Evolutionary conservation across 1,140 invertebrate species (phyloP), one percentile per base, ranked within the genome.

Genomic region (Cheumatopsyche charites): DNA sequence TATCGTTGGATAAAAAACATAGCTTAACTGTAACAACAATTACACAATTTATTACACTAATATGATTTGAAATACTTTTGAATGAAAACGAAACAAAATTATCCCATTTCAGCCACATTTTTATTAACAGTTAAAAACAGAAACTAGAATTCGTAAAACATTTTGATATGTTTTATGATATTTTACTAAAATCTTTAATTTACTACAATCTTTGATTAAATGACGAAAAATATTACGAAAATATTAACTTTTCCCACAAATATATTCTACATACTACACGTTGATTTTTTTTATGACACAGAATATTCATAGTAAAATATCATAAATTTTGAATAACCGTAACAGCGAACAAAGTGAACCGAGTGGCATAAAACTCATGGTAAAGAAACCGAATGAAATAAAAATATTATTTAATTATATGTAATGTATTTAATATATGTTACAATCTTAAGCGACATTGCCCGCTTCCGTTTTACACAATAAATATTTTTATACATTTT

Each of bases 401-500:
- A 4, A 36, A 36, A 36, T 36, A 58, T 5, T 21, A 23, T 58
- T 58, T 58, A 21, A 23, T 6, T 23, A 26, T 12, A 58, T 58
- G 6, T 58, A 21, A 21, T 58, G 21, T 58, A 58, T 62, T 17
- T 21, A 61, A 62, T 62, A 41, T 25, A 62, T 62, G 17, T 62
- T 68, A 68, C 66, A 68, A 41, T 21, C 12, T 55, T 68, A 68
- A 68, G 66, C 47, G 47, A 68, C 19, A 55, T 12, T 47, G 66
- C 21, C 47, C 66, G 49, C 42, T 15, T 68, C 47, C 41, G 49
- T 41, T 36, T 47, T 36, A 55, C 23, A 36, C 55, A 67, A 66
- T 70, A 47, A 67, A 70, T 42, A 43, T 23, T 70, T n/a, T 73
- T 70, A 70, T 70, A 70, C 67, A 70, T 65, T 62, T 63, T 17